phyloP scores from a whole-genome alignment of 2,888 invertebrate species.

The Mythimna loreyi region DNA sequence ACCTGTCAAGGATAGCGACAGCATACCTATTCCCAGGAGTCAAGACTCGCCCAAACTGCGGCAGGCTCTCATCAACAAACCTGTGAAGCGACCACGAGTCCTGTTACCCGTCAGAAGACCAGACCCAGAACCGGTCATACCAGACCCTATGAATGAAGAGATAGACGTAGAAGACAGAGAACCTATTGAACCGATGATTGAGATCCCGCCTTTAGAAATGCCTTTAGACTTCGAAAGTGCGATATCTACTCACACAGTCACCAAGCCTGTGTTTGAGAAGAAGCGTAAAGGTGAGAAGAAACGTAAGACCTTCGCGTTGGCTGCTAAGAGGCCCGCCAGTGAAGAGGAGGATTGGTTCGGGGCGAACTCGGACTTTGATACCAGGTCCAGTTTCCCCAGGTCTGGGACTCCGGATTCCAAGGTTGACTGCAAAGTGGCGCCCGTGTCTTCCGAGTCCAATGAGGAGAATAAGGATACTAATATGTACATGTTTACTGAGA shows the following conservation, averaged over 20 bases:
- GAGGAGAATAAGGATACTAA: constrained; percentile 78
- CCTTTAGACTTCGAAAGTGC: constrained; percentile 82
- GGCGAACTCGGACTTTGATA: constrained; percentile 82
- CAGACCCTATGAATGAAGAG: constrained; percentile 62
- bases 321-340: constrained; percentile 72
- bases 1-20: constrained; percentile 59
- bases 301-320: constrained; percentile 71
- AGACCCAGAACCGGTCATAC: constrained; percentile 67
- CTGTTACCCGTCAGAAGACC: constrained; percentile 80
- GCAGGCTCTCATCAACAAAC: constrained; percentile 77
- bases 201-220: constrained; percentile 59
- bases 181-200: constrained; percentile 52
- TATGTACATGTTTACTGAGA: constrained; percentile 81
- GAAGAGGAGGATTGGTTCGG: constrained; percentile 85
- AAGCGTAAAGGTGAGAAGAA: constrained; percentile 72
- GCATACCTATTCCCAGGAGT: constrained; percentile 63
- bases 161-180: constrained; percentile 52
- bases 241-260: constrained; percentile 85
- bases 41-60: constrained; percentile 85
- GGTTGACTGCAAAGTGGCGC: constrained; percentile 70
- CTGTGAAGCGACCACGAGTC: constrained; percentile 83
- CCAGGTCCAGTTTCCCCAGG: constrained; percentile 83
- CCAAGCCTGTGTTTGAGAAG: constrained; percentile 73
- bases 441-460: constrained; percentile 76
- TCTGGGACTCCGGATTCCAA: constrained; percentile 85